These are phyloP conservation scores for Malacoraja senta DNA, from an alignment of 2,797 vertebrate genomes.

Conservation along the genomic window DNA sequence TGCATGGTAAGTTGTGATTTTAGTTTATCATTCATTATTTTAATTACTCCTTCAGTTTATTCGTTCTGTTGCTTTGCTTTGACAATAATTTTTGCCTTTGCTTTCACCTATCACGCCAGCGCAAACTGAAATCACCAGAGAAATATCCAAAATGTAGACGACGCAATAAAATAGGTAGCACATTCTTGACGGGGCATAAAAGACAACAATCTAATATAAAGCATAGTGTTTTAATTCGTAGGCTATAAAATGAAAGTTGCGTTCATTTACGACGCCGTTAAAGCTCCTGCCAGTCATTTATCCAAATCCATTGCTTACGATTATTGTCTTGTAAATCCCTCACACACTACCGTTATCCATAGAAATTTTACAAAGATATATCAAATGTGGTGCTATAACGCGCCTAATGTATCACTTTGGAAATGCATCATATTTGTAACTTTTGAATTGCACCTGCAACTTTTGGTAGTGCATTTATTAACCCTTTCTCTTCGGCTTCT, in stretches of 20 bases:
- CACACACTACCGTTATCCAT: not conserved
- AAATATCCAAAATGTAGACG: not conserved
- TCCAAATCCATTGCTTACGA: not conserved
- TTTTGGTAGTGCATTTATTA: not conserved
- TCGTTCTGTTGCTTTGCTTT: not conserved
- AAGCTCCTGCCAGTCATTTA: not conserved
- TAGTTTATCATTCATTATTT: not conserved
- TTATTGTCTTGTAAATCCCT: not conserved
- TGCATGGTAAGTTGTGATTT: not conserved
- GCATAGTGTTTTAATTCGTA: not conserved
- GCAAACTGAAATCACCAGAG: not conserved
- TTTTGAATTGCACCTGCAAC: not conserved
- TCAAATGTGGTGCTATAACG: not conserved
- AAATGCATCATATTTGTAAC: not conserved
- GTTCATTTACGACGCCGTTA: not conserved
- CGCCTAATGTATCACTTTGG: not conserved
- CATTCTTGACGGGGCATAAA: not conserved
- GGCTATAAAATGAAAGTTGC: not conserved
- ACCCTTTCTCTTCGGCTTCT: not conserved
- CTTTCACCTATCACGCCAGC: not conserved
- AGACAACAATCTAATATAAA: not conserved
- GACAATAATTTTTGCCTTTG: not conserved
- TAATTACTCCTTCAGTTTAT: not conserved
- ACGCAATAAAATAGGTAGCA: not conserved
- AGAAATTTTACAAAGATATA: not conserved